Evolutionary conservation across 1,140 invertebrate species (phyloP), one percentile per base, ranked within the genome.

Genomic region (Neodiprion fabricii): DNA sequence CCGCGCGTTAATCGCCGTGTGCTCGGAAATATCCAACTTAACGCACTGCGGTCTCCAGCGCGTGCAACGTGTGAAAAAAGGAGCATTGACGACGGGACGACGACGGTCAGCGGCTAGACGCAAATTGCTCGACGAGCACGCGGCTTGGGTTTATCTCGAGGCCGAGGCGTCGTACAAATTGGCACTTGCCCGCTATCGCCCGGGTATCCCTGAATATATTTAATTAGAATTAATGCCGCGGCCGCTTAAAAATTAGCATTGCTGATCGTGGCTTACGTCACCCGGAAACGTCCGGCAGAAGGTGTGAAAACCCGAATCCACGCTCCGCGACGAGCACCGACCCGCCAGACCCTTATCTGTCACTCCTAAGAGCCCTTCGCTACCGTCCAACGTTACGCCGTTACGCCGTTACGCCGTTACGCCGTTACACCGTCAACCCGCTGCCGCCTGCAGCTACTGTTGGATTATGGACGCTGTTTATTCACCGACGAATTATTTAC

Each of bases 221-320:
- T 81, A 81, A 81, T 81, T 81, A 79, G 79, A 81, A 81, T 81
- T 80, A 81, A 81, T 81, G 80, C 80, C 77, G 74, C 75, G 71
- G 74, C 74, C 74, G 79, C 79, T 79, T 79, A 77, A 81, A 80
- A 81, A 81, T 81, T 81, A 81, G 80, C 79, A 81, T 81, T 79
- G 76, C 67, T 69, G 67, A 76, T 50, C 70, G 67, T 70, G 70
- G 61, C 21, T 48, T 47, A 70, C 77, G 61, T 47, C 67, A 11
- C n/a, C 79, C 80, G 80, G 80, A 81, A 81, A 81, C 78, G 78
- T 71, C 70, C 48, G 68, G 70, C 69, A 78, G 75, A 78, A 80
- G 79, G 78, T 81, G 79, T 77, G 80, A 81, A 81, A 79, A 76
- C 73, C 67, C 79, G 70, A 76, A 77, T 79, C 72, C 65, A 69